Conservation (phyloP, 2,797 vertebrate species). For the Melanotaenia parkinsoni region DNA sequence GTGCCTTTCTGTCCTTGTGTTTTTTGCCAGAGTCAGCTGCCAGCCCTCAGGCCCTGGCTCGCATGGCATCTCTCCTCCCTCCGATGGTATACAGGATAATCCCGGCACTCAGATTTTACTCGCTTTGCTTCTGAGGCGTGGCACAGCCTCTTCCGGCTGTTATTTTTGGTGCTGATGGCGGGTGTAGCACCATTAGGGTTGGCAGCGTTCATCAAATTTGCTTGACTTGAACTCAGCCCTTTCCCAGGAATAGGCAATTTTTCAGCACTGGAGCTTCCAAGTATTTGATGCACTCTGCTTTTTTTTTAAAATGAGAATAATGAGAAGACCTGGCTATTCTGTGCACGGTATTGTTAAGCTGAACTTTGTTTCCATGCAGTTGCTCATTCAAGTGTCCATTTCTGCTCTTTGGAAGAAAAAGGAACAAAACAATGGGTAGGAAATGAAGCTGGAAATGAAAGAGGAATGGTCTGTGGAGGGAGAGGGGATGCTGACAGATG, state of each 20-base stretch:
- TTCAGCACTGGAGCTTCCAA: slow-evolving; percentile 1
- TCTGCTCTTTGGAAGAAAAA: slow-evolving; percentile 28
- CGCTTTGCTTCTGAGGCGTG: slow-evolving; percentile 53
- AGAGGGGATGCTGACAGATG: slow-evolving; percentile 73
- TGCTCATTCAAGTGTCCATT: slow-evolving; percentile 17
- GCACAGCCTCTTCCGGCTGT: slow-evolving; percentile 57
- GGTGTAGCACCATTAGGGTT: slow-evolving; percentile 22
- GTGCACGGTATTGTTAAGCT: neutral
- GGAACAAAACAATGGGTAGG: slow-evolving; percentile 57
- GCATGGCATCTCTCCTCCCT: slow-evolving; percentile 59
- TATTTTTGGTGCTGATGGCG: slow-evolving; percentile 69
- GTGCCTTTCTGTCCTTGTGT: slow-evolving; percentile 60
- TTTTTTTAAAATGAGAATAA: neutral
- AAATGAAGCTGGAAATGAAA: slow-evolving; percentile 71
- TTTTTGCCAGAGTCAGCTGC: slow-evolving; percentile 53
- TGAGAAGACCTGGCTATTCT: neutral
- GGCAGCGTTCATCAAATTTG: slow-evolving; percentile 40
- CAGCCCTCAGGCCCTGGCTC: slow-evolving; percentile 57
- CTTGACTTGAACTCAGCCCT: slow-evolving; percentile 25
- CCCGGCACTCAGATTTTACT: slow-evolving; percentile 62
- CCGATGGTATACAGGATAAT: slow-evolving; percentile 61
- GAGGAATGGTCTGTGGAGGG: slow-evolving; percentile 39
- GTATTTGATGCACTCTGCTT: slow-evolving; percentile 12
- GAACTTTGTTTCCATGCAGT: slow-evolving; percentile 11
- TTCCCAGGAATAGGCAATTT: slow-evolving; percentile 30